These are phyloP conservation scores for Cephus sareptanus DNA, from an alignment of 2,888 invertebrate species.

Conservation along the genomic window DNA sequence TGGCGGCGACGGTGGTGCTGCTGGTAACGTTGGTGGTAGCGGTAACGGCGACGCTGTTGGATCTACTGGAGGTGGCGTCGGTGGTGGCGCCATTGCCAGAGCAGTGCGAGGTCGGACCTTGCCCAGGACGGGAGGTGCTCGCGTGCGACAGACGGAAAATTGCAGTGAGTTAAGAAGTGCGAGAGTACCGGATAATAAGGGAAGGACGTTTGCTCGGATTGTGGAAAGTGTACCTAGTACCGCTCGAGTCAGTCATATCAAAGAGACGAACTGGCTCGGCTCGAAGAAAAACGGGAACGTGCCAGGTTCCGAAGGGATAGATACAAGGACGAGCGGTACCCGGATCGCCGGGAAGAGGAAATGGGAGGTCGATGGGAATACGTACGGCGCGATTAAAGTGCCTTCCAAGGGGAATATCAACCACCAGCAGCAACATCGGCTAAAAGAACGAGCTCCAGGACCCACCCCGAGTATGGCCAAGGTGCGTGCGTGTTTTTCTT, in stretches of 20 bases:
- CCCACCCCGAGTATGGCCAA: slow-evolving; percentile 32
- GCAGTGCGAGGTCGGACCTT: slow-evolving; percentile 21
- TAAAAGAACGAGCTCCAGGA: slow-evolving; percentile 22
- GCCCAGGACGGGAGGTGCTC: slow-evolving; percentile 20
- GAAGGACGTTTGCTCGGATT: not conserved
- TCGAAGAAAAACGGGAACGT: not conserved
- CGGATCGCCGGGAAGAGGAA: not conserved
- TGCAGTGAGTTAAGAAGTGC: not conserved
- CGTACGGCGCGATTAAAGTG: not conserved
- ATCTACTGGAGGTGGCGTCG: not conserved
- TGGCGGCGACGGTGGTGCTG: slow-evolving; percentile 6
- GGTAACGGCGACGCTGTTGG: slow-evolving; percentile 12
- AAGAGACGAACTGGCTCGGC: not conserved
- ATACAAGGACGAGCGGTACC: not conserved
- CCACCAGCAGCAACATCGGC: not conserved
- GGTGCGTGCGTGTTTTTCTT: not conserved
- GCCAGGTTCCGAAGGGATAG: not conserved
- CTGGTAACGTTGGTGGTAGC: slow-evolving; percentile 7
- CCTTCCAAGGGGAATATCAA: not conserved
- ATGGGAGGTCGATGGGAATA: not conserved
- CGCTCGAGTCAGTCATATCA: not conserved
- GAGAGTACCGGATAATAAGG: not conserved
- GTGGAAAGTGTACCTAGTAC: not conserved
- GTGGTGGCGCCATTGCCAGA: slow-evolving; percentile 16
- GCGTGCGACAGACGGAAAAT: not conserved